Conservation (phyloP, 2,888 invertebrate species). For the Panzeria rudis region DNA sequence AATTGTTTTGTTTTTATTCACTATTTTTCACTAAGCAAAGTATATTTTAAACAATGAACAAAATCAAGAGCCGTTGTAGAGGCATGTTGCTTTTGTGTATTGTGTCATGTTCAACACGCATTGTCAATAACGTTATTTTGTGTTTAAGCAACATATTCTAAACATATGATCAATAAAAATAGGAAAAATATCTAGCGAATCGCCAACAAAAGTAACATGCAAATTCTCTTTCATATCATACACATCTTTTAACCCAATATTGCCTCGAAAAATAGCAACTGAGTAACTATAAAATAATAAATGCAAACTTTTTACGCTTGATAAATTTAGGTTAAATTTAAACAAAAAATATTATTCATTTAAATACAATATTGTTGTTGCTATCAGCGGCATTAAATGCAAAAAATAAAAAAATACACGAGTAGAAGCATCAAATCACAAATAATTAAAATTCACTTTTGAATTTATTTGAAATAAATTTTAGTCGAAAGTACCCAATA, state of each 20-base stretch:
- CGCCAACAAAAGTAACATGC: conserved; percentile 50
- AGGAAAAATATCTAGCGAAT: not conserved
- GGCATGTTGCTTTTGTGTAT: conserved; percentile 31
- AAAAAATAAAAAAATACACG: not conserved
- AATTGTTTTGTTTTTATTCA: conserved; percentile 46
- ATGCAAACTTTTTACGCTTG: conserved; percentile 72
- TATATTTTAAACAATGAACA: conserved; percentile 28
- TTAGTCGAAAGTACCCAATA: conserved; percentile 12
- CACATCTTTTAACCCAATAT: conserved; percentile 39
- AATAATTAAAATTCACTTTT: conserved; percentile 67
- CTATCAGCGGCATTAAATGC: not conserved
- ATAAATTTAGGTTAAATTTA: conserved; percentile 74
- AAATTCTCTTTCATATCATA: conserved; percentile 51
- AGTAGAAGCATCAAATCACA: conserved; percentile 33
- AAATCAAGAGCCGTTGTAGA: conserved; percentile 12
- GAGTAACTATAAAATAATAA: conserved; percentile 24
- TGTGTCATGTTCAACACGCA: conserved; percentile 64
- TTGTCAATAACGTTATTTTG: conserved; percentile 65
- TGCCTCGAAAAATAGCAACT: conserved; percentile 32
- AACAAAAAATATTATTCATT: conserved; percentile 38
- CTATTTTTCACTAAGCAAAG: not conserved
- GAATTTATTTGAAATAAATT: conserved; percentile 22
- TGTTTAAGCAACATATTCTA: conserved; percentile 41
- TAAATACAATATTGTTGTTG: conserved; percentile 9
- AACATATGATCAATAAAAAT: conserved; percentile 20